Evolutionary conservation across 2,797 vertebrate species (phyloP).

Genomic region (Chromobotia macracanthus): DNA sequence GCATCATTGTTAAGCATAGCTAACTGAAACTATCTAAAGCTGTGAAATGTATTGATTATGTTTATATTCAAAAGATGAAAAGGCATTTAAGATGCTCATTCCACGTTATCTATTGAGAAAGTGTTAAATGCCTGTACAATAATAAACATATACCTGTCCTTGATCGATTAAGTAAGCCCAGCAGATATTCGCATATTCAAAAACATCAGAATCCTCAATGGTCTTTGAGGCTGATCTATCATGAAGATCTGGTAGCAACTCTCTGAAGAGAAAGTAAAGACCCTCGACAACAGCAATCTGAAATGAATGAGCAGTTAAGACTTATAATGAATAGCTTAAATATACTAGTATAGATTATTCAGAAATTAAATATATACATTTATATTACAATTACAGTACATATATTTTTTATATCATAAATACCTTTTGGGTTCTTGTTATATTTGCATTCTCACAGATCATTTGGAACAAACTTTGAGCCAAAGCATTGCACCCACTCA

Average conservation of each 20-base stretch:
- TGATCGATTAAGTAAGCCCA: constrained; percentile 66
- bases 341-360: not conserved
- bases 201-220: constrained; percentile 67
- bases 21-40: too few relatives aligned
- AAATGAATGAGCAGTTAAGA: constrained; percentile 18
- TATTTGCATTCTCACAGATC: constrained; percentile 52
- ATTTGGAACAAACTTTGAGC: constrained; percentile 68
- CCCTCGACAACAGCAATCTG: constrained; percentile 71
- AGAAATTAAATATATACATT: not conserved
- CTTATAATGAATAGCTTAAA: not conserved
- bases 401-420: not conserved
- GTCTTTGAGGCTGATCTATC: constrained; percentile 28
- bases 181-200: constrained; percentile 68
- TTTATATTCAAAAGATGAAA: too few relatives aligned
- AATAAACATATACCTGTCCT: constrained; percentile 46
- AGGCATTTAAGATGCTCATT: too few relatives aligned
- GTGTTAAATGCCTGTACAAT: not conserved
- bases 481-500: constrained; percentile 68
- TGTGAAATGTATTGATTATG: too few relatives aligned
- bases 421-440: constrained; percentile 67
- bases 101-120: too few relatives aligned
- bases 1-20: too few relatives aligned
- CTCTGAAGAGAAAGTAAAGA: constrained; percentile 69
- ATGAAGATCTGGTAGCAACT: constrained; percentile 62
- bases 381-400: too few relatives aligned